These are phyloP conservation scores for Otis tarda DNA, from an alignment of 2,113 vertebrate species.

Conservation along the genomic window DNA sequence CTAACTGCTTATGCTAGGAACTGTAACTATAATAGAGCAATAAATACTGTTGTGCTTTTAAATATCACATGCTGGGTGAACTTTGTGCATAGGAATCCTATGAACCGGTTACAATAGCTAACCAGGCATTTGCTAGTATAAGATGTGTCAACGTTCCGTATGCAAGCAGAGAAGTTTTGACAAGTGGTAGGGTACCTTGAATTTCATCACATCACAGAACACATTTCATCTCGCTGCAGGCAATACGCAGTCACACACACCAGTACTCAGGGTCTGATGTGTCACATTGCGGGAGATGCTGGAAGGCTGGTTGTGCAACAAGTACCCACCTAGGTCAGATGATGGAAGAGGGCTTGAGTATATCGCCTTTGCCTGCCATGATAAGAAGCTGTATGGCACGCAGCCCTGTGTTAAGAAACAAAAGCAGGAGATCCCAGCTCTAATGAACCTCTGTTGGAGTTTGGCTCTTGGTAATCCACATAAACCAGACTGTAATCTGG, in stretches of 20 bases:
- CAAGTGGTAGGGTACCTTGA: background rate
- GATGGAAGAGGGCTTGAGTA: background rate
- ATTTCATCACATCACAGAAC: background rate
- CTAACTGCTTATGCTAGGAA: no score
- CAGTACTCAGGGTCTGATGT: background rate
- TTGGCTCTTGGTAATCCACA: background rate
- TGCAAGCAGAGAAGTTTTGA: background rate
- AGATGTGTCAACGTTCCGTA: background rate
- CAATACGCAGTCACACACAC: accelerated
- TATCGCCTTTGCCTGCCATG: background rate
- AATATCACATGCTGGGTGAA: no score
- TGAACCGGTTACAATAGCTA: background rate
- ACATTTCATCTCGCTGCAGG: background rate
- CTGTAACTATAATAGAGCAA: no score
- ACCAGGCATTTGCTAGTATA: background rate
- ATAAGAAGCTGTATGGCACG: background rate
- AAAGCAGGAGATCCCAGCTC: background rate
- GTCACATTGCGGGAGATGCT: background rate
- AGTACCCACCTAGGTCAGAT: background rate
- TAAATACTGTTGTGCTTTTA: no score
- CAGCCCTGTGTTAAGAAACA: background rate
- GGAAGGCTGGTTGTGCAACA: background rate
- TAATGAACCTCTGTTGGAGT: background rate
- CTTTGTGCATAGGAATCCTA: no score
- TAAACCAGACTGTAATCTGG: background rate